phyloP scores from a whole-genome alignment of 35 echinoderm and acorn worm genomes.

The Apostichopus californicus region DNA sequence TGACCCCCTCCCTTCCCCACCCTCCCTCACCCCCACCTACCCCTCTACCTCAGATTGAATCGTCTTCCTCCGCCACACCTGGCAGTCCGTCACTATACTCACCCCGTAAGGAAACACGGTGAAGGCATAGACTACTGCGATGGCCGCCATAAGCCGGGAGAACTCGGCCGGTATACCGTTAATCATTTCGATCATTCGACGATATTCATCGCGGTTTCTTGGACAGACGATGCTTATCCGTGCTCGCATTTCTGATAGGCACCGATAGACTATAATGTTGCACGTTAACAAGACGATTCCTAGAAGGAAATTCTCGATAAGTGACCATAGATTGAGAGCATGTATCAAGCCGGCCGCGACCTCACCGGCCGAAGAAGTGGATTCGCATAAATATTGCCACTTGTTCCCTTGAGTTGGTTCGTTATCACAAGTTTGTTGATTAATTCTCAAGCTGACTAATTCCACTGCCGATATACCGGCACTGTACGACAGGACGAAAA shows the following conservation, averaged over 20 bases:
- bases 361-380: background rate
- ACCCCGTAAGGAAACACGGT: slow-evolving; percentile 85
- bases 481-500: slow-evolving; percentile 57
- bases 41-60: too few species aligned
- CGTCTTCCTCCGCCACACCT: too few species aligned
- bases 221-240: slow-evolving; percentile 75
- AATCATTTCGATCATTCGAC: slow-evolving; percentile 84
- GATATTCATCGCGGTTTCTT: slow-evolving; percentile 80
- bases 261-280: slow-evolving; percentile 76
- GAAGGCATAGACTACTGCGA: slow-evolving; percentile 73
- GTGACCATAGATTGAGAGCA: slow-evolving; percentile 56
- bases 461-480: slow-evolving; percentile 14
- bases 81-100: slow-evolving; percentile 5
- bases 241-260: slow-evolving; percentile 63
- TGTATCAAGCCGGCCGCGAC: background rate
- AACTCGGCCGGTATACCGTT: slow-evolving; percentile 84
- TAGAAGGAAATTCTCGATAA: slow-evolving; percentile 69
- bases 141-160: slow-evolving; percentile 91
- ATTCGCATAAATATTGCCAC: background rate
- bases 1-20: too few species aligned
- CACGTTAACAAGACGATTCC: slow-evolving; percentile 66
- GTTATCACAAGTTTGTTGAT: background rate
- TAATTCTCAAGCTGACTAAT: slow-evolving; percentile 15
- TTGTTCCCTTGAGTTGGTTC: background rate
- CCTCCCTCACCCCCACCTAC: too few species aligned